Evolutionary conservation across 2,888 invertebrate genomes (phyloP).

Genomic region (Embidobia sp.): DNA sequence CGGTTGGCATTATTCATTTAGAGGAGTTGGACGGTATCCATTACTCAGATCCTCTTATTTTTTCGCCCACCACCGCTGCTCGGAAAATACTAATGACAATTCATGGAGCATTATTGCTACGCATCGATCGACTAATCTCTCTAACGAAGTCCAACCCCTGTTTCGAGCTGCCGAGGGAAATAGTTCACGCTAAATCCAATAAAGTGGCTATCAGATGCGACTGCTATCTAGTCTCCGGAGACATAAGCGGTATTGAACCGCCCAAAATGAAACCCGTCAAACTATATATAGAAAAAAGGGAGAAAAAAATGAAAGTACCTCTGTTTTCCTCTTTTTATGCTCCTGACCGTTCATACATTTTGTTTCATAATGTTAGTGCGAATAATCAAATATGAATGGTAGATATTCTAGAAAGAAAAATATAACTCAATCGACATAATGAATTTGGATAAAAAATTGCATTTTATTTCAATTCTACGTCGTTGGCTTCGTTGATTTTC

Average conservation of each 20-base stretch:
- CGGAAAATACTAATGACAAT: slow-evolving; percentile 51
- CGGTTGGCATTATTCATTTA: slow-evolving; percentile 29
- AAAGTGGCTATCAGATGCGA: slow-evolving; percentile 60
- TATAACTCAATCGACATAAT: too few relatives aligned
- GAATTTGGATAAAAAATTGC: too few relatives aligned
- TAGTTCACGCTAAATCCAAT: slow-evolving; percentile 60
- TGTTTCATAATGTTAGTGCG: too few relatives aligned
- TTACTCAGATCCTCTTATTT: neutral
- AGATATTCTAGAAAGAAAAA: too few relatives aligned
- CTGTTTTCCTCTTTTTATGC: too few relatives aligned
- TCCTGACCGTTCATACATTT: too few relatives aligned
- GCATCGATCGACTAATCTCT: slow-evolving; percentile 60
- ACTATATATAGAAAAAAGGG: slow-evolving; percentile 24
- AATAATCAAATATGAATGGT: too few relatives aligned
- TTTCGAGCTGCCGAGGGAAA: slow-evolving; percentile 40
- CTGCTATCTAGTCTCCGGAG: slow-evolving; percentile 55
- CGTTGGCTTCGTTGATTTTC: too few relatives aligned
- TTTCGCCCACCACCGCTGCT: neutral
- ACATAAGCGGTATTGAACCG: slow-evolving; percentile 42
- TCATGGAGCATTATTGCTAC: slow-evolving; percentile 52
- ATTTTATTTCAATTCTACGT: too few relatives aligned
- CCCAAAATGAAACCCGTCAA: slow-evolving; percentile 52
- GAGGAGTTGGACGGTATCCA: neutral
- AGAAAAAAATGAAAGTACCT: too few relatives aligned
- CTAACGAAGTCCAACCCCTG: slow-evolving; percentile 58